These are phyloP conservation scores for Seira musarum DNA, from an alignment of 2,888 invertebrate genomes.

Conservation along the genomic window DNA sequence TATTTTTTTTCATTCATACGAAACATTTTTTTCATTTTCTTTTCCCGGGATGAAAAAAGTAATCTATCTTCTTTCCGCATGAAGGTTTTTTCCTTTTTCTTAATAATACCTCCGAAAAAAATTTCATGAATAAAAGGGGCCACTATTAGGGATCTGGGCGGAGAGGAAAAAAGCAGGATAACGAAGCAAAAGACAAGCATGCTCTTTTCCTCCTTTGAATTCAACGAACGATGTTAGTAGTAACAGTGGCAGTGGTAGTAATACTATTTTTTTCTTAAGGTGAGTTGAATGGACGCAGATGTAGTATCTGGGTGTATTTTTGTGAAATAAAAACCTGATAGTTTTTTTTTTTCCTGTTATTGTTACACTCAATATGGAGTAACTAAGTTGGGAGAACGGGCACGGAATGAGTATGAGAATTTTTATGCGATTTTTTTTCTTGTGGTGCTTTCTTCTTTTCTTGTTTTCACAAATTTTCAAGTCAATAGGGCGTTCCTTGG, in stretches of 20 bases:
- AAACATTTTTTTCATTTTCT: not conserved
- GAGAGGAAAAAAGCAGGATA: not conserved
- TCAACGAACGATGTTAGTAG: not conserved
- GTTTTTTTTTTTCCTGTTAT: not conserved
- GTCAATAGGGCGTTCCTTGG: conserved; percentile 51
- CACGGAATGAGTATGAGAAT: too few relatives aligned
- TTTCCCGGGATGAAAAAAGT: conserved; percentile 40
- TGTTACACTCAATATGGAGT: not conserved
- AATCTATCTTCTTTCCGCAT: conserved; percentile 58
- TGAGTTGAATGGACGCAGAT: not conserved
- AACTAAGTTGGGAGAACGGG: too few relatives aligned
- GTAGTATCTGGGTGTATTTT: not conserved
- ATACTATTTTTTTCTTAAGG: not conserved
- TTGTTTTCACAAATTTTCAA: too few relatives aligned
- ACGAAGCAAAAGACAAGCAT: conserved; percentile 2
- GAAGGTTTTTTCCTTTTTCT: conserved; percentile 41
- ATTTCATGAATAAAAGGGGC: conserved; percentile 43
- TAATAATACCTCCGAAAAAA: conserved; percentile 42
- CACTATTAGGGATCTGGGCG: not conserved
- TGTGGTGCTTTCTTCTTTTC: too few relatives aligned
- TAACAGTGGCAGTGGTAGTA: too few relatives aligned
- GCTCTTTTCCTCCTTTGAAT: not conserved
- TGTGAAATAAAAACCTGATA: not conserved
- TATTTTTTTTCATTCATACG: not conserved
- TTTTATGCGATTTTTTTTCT: too few relatives aligned